A percentile compares a stretch with the other conserved stretches of the same genome.
phyloP scores from a whole-genome alignment of 2,888 invertebrate genomes.

The Callyntrura sp. region DNA sequence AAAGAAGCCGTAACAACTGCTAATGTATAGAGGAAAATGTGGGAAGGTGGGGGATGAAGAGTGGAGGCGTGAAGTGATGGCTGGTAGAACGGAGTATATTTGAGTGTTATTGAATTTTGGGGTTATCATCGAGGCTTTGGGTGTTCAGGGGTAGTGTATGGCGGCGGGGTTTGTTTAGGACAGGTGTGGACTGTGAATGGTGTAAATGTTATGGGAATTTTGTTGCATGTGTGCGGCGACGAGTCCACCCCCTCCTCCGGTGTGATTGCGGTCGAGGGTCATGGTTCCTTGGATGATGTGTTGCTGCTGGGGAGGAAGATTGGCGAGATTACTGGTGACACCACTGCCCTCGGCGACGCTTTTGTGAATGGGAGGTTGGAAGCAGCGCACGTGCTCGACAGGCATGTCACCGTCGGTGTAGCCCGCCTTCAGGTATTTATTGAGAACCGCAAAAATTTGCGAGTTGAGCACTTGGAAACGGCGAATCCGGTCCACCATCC shows the following conservation, averaged over 20 bases:
- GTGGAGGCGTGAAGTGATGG: no score
- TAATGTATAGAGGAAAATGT: no score
- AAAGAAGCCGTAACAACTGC: no score
- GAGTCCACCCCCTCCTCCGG: background rate
- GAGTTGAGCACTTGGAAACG: constrained; percentile 99
- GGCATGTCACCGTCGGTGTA: constrained; percentile 91
- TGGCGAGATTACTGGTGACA: background rate
- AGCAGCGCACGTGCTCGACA: constrained; percentile 98
- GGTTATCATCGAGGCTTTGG: no score
- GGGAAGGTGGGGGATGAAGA: no score
- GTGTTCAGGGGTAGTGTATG: no score
- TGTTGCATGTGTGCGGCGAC: constrained; percentile 16
- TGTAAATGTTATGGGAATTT: constrained; percentile 44
- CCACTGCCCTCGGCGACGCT: constrained; percentile 87
- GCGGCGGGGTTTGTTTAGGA: constrained; percentile 39
- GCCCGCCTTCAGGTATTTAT: constrained; percentile 96
- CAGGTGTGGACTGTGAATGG: constrained; percentile 73
- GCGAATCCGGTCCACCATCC: constrained; percentile 98
- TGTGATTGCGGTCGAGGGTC: constrained; percentile 82
- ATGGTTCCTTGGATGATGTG: constrained; percentile 78
- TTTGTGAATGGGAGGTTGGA: constrained; percentile 96
- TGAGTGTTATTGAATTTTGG: no score
- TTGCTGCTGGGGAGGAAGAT: constrained; percentile 66
- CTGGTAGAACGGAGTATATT: no score
- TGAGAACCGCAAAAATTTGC: constrained; percentile 97